A percentile compares a stretch with the other conserved stretches of the same genome.
Conservation (phyloP, 2,888 invertebrate genomes). For the Octodonta nipae region DNA sequence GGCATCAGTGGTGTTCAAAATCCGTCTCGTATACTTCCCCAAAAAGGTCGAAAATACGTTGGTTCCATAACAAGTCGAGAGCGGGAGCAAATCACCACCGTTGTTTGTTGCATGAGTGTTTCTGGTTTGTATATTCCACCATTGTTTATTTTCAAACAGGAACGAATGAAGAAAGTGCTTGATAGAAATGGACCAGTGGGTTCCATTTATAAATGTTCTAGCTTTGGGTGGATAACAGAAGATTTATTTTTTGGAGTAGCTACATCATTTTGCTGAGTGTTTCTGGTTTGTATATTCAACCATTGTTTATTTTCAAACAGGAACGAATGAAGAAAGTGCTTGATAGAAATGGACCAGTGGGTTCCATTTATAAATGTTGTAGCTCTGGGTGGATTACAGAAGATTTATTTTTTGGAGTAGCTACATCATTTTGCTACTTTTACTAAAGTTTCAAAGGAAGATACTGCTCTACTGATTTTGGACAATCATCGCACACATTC, state of each 20-base stretch:
- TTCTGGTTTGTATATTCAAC: no score
- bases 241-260: constrained; percentile 11
- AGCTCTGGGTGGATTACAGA: constrained; percentile 14
- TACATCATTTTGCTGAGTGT: constrained; percentile 3
- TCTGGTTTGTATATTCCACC: constrained; percentile 11
- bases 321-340: constrained; percentile 9
- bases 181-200: constrained; percentile 9
- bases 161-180: constrained; percentile 9
- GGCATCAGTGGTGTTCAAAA: no score
- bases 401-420: constrained; percentile 10
- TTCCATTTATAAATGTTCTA: constrained; percentile 11
- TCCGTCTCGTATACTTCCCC: constrained; percentile 5
- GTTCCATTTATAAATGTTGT: constrained; percentile 10
- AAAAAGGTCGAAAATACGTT: constrained; percentile 9
- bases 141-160: constrained; percentile 13
- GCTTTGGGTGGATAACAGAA: constrained; percentile 14
- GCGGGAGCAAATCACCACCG: constrained; percentile 11
- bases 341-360: constrained; percentile 9
- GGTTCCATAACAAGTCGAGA: constrained; percentile 12
- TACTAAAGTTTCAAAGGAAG: background rate
- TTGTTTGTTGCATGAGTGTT: constrained; percentile 11
- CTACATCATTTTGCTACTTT: constrained; percentile 2
- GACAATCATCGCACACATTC: constrained; percentile 11
- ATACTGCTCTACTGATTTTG: constrained; percentile 1
- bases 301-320: no score